These are phyloP conservation scores for Eira barbara DNA, from an alignment of 2,113 vertebrate genomes.

Conservation along the genomic window DNA sequence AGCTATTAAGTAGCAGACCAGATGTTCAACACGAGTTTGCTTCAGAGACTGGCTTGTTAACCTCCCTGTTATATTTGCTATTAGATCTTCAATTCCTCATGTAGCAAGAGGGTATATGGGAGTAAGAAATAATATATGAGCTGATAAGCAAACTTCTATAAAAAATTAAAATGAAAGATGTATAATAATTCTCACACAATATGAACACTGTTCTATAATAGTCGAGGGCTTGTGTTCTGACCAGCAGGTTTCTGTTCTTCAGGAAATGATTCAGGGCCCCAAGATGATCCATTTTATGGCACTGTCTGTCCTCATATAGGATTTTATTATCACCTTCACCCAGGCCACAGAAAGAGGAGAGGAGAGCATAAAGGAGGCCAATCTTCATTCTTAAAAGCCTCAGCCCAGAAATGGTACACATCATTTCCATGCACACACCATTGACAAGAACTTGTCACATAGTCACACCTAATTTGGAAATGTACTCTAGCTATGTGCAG, in stretches of 20 bases:
- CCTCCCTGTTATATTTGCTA: neutral
- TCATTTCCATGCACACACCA: neutral
- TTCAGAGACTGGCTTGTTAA: neutral
- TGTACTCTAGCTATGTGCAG: neutral
- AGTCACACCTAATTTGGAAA: neutral
- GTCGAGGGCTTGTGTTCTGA: neutral
- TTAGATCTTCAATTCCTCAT: neutral
- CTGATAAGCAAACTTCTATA: neutral
- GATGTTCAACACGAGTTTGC: neutral
- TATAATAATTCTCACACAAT: neutral
- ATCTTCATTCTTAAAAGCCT: neutral
- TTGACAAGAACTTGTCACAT: neutral
- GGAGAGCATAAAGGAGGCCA: neutral
- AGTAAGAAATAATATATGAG: neutral
- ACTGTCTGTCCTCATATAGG: neutral
- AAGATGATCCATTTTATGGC: neutral
- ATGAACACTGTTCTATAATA: neutral
- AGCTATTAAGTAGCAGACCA: neutral
- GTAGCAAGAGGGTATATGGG: neutral
- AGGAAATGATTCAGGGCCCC: neutral
- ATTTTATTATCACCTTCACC: neutral
- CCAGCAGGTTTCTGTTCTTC: neutral
- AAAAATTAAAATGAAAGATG: neutral
- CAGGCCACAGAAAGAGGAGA: accelerated
- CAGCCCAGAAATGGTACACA: neutral